Base-by-base conservation (phyloP, 2,888 invertebrate species). In the Cynaeus angustus region DNA sequence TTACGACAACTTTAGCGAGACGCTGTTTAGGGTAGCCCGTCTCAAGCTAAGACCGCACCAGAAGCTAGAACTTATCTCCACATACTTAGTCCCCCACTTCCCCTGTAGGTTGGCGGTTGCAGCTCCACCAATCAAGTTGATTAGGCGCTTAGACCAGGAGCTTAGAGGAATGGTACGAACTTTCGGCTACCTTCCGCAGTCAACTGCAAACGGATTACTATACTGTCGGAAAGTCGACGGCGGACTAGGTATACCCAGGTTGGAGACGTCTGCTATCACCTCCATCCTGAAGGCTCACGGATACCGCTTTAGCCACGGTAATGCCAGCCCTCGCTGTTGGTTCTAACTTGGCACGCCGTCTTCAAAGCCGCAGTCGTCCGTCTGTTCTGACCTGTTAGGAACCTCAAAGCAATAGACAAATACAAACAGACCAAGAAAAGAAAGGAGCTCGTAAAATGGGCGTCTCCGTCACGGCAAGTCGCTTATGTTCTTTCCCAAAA, bases 181-280 rank as follows among this genome's bases (percentile, higher is more conserved):
- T 0, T 79, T 80, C 5, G 72, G 64, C 68, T 81, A 81, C 72
- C 69, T 83, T 56, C 78, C 79, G 33, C 75, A 75, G 50, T 70
- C 68, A 0, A 74, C 73, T 3, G 65, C 76, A 1, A 68, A 79
- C 28, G 75, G 77, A 3, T 37, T 82, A 7, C 5, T 83, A 0
- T 77, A 80, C 67, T 74, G 77, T 56, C 67, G 76, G 50, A 80
- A 75, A 74, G 53, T 72, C 68, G 81, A 82, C 72, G 81, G 82
- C 43, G 79, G 81, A 72, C 72, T 82, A 71, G 81, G 81, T 28
- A 58, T 81, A 21, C n/a, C n/a, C n/a, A n/a, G n/a, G n/a, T n/a
- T n/a, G n/a, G n/a, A n/a, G n/a, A n/a, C n/a, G n/a, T n/a, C n/a
- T n/a, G n/a, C n/a, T n/a, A n/a, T n/a, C n/a, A n/a, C n/a, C n/a